Evolutionary conservation across 2,888 invertebrate genomes (phyloP).

Genomic region (Syritta pipiens): DNA sequence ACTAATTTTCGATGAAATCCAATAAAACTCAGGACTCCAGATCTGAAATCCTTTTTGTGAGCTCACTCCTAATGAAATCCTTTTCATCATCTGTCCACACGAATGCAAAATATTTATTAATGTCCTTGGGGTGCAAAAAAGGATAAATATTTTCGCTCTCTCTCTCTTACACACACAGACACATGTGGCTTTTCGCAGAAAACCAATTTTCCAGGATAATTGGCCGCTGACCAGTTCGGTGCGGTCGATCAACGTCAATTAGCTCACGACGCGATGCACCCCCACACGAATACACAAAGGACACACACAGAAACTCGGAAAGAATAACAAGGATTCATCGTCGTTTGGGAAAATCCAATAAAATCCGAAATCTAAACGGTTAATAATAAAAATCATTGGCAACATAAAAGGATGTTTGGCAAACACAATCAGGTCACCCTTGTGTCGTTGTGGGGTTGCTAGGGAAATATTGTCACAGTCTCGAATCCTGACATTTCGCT

Average conservation of each 20-base stretch:
- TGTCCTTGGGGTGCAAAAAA: constrained; percentile 22
- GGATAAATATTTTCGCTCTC: neutral
- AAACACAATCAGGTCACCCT: constrained; percentile 67
- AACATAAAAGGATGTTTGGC: constrained; percentile 62
- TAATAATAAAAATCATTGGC: constrained; percentile 64
- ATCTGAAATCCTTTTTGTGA: constrained; percentile 2
- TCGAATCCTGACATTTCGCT: too few species aligned
- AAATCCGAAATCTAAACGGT: constrained; percentile 65
- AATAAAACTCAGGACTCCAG: neutral
- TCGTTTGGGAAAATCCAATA: constrained; percentile 68
- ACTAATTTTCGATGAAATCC: neutral
- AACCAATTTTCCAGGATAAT: constrained; percentile 64
- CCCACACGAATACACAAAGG: constrained; percentile 11
- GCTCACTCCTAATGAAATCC: neutral
- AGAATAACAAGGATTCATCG: constrained; percentile 58
- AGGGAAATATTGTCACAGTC: constrained; percentile 50
- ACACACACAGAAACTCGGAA: neutral
- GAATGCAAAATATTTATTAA: constrained; percentile 45
- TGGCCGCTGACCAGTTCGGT: constrained; percentile 59
- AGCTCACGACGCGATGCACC: constrained; percentile 37
- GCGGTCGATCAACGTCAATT: constrained; percentile 66
- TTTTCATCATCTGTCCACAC: constrained; percentile 21
- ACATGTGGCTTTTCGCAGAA: constrained; percentile 32
- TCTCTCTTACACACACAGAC: constrained; percentile 6
- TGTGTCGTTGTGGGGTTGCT: too few species aligned